Percentiles rank a stretch among this genome's conserved stretches.
phyloP scores from a whole-genome alignment of 1,140 invertebrate species.

The Eupristina koningsbergeri region DNA sequence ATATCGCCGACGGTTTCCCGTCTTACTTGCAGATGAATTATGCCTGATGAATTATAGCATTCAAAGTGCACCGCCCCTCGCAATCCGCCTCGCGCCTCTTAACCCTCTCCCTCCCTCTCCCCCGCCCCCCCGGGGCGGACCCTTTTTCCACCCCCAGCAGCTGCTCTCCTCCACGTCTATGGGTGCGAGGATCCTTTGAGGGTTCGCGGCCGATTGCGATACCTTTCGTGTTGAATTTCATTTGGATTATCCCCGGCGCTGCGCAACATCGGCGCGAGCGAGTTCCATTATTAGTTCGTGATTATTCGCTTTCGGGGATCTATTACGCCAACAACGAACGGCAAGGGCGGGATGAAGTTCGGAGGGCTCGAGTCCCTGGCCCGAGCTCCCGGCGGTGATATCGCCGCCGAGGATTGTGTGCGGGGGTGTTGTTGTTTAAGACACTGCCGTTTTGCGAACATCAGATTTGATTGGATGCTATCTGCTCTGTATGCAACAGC shows the following conservation, averaged over 20 bases:
- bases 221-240: slow-evolving; percentile 67
- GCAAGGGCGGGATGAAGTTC: slow-evolving; percentile 47
- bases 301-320: slow-evolving; percentile 61
- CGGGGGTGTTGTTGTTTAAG: not conserved
- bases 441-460: not conserved
- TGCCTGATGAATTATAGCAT: slow-evolving; percentile 65
- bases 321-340: slow-evolving; percentile 57
- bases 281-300: slow-evolving; percentile 67
- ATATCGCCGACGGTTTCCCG: not conserved
- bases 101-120: no score
- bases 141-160: not conserved
- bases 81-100: no score
- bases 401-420: not conserved
- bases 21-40: not conserved
- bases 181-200: slow-evolving; percentile 30
- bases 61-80: slow-evolving; percentile 25
- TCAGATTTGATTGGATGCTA: slow-evolving; percentile 12
- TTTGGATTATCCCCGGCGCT: slow-evolving; percentile 66
- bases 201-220: slow-evolving; percentile 61
- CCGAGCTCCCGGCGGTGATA: slow-evolving; percentile 19
- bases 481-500: not conserved
- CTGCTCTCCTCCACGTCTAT: not conserved
- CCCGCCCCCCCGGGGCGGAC: no score
- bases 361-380: slow-evolving; percentile 13
- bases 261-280: slow-evolving; percentile 55